A percentile compares a stretch with the other conserved stretches of the same genome.
These are phyloP conservation scores for Synergus laeviventris DNA, from an alignment of 2,888 invertebrate species.

Conservation along the genomic window DNA sequence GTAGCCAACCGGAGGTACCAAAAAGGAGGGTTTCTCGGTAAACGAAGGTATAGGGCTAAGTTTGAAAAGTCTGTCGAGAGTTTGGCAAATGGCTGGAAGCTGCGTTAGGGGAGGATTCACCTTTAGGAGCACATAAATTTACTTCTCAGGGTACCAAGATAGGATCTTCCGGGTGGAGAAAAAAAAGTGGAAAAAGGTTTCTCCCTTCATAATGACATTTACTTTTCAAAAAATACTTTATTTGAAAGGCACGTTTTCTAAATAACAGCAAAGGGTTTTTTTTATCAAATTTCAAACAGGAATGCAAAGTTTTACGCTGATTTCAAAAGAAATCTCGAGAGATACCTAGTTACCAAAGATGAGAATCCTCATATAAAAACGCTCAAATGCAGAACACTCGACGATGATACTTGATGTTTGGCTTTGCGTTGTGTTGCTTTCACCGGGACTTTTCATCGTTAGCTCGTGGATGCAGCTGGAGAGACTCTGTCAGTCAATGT, in stretches of 20 bases:
- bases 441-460: slow-evolving; percentile 4
- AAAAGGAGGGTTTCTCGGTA: slow-evolving; percentile 23
- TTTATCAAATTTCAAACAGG: background rate
- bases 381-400: slow-evolving; percentile 2
- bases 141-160: background rate
- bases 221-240: background rate
- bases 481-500: slow-evolving; percentile 7
- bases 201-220: background rate
- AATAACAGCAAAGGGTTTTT: background rate
- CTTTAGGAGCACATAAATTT: slow-evolving; percentile 26
- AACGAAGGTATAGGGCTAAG: slow-evolving; percentile 17
- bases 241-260: background rate
- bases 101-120: background rate
- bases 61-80: slow-evolving; percentile 34
- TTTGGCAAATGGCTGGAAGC: slow-evolving; percentile 24
- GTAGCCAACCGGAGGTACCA: slow-evolving; percentile 44
- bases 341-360: background rate
- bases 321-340: background rate
- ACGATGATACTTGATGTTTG: background rate
- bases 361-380: background rate
- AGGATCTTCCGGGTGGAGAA: background rate
- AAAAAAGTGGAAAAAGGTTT: background rate
- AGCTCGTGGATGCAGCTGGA: slow-evolving; percentile 2
- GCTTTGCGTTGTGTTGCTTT: background rate
- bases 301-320: background rate